A percentile compares a stretch with the other conserved stretches of the same genome.
Evolutionary conservation across 2,113 vertebrate genomes (phyloP).

Genomic region (Alectura lathami): DNA sequence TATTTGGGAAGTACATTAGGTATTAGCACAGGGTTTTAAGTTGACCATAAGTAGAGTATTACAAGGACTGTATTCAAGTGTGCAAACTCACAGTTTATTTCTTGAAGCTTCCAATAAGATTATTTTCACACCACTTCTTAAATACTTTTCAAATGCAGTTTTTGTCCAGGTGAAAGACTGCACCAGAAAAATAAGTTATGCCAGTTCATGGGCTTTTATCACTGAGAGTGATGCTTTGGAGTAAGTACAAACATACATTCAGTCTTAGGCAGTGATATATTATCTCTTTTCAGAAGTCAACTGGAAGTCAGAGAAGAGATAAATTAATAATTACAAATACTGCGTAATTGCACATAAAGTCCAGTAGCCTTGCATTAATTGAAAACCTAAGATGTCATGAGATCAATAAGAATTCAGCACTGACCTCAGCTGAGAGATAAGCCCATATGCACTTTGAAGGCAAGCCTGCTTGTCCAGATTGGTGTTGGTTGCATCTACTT

Average conservation of each 20-base stretch:
- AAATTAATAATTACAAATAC: slow-evolving; percentile 55
- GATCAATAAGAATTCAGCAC: slow-evolving; percentile 36
- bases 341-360: slow-evolving; percentile 5
- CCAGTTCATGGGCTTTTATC: background rate
- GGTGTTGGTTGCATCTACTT: background rate
- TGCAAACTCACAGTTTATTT: background rate
- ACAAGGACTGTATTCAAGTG: background rate
- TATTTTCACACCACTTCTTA: background rate
- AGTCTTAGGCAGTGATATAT: background rate
- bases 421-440: slow-evolving; percentile 17
- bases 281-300: slow-evolving; percentile 16
- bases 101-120: background rate
- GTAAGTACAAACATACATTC: background rate
- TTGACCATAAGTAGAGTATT: background rate
- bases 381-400: background rate
- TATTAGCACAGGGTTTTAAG: background rate
- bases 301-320: slow-evolving; percentile 29
- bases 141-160: background rate
- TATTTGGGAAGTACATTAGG: background rate
- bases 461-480: background rate
- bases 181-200: background rate
- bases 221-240: background rate
- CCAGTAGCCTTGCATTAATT: slow-evolving; percentile 17
- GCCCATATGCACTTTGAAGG: background rate
- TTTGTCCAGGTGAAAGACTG: background rate